Conservation (phyloP, 2,113 vertebrate species). For the Calyptomena viridis region DNA sequence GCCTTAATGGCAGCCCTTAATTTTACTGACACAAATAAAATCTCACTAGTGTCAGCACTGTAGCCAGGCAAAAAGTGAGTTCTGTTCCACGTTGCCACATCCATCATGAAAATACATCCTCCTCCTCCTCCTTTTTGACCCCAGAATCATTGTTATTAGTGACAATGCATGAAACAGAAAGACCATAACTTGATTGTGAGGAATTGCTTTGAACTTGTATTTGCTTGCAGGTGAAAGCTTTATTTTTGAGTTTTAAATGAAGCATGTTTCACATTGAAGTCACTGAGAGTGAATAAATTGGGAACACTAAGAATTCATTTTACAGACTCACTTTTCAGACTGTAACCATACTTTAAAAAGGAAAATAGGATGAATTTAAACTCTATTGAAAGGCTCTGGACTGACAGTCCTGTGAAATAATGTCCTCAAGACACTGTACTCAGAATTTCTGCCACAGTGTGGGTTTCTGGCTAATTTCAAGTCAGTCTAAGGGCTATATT, state of each 20-base stretch:
- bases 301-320: background rate
- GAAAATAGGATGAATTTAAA: constrained; percentile 1
- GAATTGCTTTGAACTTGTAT: constrained; percentile 34
- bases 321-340: constrained; percentile 11
- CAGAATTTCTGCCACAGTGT: background rate
- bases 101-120: background rate
- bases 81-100: constrained; percentile 9
- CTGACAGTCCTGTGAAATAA: background rate
- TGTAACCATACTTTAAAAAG: background rate
- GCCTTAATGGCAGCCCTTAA: background rate
- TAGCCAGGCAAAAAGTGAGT: constrained; percentile 31
- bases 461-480: background rate
- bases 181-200: constrained; percentile 24
- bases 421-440: background rate
- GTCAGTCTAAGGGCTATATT: background rate
- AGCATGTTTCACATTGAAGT: background rate
- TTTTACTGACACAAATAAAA: constrained; percentile 62
- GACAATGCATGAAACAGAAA: constrained; percentile 39
- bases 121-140: constrained; percentile 27
- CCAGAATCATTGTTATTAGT: constrained; percentile 30
- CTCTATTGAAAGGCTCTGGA: background rate
- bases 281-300: constrained; percentile 19
- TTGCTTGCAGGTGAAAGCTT: constrained; percentile 24
- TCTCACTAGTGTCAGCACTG: constrained; percentile 39
- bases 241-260: constrained; percentile 38